Evolutionary conservation across 2,888 invertebrate species (phyloP).

Genomic region (Lycophotia porphyrea): DNA sequence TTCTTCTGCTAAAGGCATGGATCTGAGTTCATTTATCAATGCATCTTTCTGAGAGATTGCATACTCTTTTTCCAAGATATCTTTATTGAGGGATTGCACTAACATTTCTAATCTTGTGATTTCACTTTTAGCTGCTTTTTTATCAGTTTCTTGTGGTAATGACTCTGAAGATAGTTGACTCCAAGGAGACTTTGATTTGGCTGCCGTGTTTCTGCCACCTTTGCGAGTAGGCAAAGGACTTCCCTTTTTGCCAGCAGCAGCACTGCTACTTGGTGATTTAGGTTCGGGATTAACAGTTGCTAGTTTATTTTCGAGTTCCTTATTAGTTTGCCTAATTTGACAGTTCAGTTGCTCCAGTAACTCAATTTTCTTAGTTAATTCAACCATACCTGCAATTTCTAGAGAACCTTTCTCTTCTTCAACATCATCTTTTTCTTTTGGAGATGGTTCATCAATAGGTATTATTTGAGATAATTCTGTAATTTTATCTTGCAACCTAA

Average conservation of each 20-base stretch:
- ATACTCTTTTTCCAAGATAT: slow-evolving; percentile 87
- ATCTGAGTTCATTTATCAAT: slow-evolving; percentile 81
- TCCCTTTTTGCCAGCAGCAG: slow-evolving; percentile 81
- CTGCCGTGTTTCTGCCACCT: slow-evolving; percentile 82
- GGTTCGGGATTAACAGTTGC: slow-evolving; percentile 76
- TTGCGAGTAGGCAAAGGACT: slow-evolving; percentile 85
- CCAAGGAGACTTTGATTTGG: slow-evolving; percentile 87
- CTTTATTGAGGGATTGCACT: slow-evolving; percentile 87
- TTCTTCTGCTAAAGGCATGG: slow-evolving; percentile 67
- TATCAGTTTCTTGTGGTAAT: slow-evolving; percentile 82
- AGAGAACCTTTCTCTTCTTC: slow-evolving; percentile 91
- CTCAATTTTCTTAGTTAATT: slow-evolving; percentile 88
- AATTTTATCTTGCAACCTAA: slow-evolving; percentile 80
- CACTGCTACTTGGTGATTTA: slow-evolving; percentile 72
- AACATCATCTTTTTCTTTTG: slow-evolving; percentile 80
- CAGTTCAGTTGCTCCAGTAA: slow-evolving; percentile 88
- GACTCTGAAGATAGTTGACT: slow-evolving; percentile 84
- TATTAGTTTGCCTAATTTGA: slow-evolving; percentile 88
- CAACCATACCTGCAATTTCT: slow-evolving; percentile 84
- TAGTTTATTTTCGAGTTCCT: slow-evolving; percentile 89
- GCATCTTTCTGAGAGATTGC: slow-evolving; percentile 85
- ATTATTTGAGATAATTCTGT: slow-evolving; percentile 69
- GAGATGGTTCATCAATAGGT: slow-evolving; percentile 60
- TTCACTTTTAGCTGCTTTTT: slow-evolving; percentile 81
- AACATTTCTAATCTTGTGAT: slow-evolving; percentile 81